Conservation (phyloP, 2,113 vertebrate genomes). For the Thamnaconus septentrionalis region DNA sequence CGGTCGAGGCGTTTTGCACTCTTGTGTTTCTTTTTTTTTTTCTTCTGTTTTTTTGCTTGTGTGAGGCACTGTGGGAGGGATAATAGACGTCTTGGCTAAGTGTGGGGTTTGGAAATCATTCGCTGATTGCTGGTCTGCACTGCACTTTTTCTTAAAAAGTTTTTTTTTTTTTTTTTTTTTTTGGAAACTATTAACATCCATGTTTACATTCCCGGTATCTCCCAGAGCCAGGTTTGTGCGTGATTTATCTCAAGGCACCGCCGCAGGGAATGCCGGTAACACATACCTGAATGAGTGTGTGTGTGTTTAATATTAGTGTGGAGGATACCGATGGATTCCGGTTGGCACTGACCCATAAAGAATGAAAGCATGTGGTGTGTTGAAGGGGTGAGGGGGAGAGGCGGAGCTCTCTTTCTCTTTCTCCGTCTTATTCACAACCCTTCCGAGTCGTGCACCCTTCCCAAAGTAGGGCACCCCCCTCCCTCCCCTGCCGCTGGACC, state of each 20-base stretch:
- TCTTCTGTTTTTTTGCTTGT: conserved; percentile 15
- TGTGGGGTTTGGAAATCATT: conserved; percentile 7
- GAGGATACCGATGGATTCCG: conserved; percentile 41
- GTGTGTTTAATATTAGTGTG: conserved; percentile 13
- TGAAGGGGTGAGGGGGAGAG: conserved; percentile 30
- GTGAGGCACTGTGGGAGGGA: not conserved
- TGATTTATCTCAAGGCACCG: conserved; percentile 3
- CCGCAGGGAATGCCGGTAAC: not conserved
- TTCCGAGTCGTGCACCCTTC: conserved; percentile 36
- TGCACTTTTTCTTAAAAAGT: not conserved
- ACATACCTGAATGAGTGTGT: conserved; percentile 7
- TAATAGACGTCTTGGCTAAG: conserved; percentile 21
- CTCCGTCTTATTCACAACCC: conserved; percentile 21
- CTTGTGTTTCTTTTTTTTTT: conserved; percentile 6
- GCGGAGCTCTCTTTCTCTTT: conserved; percentile 49
- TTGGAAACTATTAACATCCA: conserved; percentile 8
- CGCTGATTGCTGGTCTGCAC: conserved; percentile 3
- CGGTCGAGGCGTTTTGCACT: not conserved
- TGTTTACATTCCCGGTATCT: conserved; percentile 15
- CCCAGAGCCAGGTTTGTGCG: not conserved
- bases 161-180: too few species aligned
- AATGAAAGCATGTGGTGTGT: conserved; percentile 59
- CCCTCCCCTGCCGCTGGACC: conserved; percentile 28
- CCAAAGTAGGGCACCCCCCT: conserved; percentile 55
- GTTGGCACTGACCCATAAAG: conserved; percentile 40